A percentile compares a stretch with the other conserved stretches of the same genome.
These are phyloP conservation scores for Phataginus tricuspis DNA, from an alignment of 2,797 vertebrate species.

Conservation along the genomic window DNA sequence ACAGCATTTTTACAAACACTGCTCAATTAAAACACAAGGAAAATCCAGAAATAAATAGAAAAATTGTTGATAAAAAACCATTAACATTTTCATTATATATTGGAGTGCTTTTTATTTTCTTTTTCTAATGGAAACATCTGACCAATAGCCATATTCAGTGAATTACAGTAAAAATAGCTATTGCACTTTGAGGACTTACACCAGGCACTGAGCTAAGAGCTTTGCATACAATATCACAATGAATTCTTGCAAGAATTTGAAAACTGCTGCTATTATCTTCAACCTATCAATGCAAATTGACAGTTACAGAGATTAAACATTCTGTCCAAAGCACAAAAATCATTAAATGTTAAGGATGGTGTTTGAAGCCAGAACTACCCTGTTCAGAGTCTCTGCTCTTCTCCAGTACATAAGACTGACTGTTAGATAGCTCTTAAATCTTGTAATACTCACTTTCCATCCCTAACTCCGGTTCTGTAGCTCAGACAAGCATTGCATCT, in stretches of 20 bases:
- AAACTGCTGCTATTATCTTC: not conserved
- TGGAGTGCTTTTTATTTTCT: not conserved
- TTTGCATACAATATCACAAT: not conserved
- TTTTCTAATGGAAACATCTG: not conserved
- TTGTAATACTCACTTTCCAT: not conserved
- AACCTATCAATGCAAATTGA: not conserved
- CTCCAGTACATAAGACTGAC: not conserved
- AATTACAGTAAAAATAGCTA: not conserved
- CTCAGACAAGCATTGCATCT: not conserved
- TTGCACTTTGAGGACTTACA: not conserved
- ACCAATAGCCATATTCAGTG: not conserved
- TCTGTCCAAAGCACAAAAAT: not conserved
- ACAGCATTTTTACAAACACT: not conserved
- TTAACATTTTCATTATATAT: not conserved
- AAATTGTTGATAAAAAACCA: not conserved
- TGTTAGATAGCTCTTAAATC: not conserved
- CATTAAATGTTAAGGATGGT: not conserved
- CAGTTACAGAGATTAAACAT: not conserved
- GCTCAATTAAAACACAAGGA: not conserved
- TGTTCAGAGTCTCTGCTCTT: not conserved
- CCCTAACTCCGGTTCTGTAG: not conserved
- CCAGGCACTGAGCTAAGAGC: not conserved
- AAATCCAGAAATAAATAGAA: not conserved
- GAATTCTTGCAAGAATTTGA: not conserved
- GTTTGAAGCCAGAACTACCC: not conserved